These are phyloP conservation scores for Nebria salina DNA, from an alignment of 2,888 invertebrate genomes.

Conservation along the genomic window DNA sequence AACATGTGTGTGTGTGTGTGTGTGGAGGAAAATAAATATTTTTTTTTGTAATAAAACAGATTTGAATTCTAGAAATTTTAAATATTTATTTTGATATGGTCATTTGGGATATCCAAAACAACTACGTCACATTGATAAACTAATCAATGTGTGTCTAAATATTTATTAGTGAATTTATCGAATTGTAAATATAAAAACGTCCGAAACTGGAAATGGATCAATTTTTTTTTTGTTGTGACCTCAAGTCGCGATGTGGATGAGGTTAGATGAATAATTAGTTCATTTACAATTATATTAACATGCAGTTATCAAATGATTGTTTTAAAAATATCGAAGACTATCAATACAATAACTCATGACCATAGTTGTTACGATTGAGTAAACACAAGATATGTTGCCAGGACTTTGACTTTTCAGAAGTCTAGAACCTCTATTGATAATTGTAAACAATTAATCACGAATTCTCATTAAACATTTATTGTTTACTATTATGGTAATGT, in stretches of 20 bases:
- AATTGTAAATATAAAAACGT: background rate
- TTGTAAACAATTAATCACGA: background rate
- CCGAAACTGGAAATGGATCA: background rate
- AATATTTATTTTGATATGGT: conserved; percentile 3
- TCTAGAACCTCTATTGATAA: background rate
- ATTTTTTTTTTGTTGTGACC: background rate
- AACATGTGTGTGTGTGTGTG: no score
- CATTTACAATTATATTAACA: background rate
- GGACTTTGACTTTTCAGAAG: background rate
- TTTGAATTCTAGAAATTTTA: background rate
- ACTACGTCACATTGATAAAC: background rate
- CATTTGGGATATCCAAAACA: background rate
- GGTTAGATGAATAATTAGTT: background rate
- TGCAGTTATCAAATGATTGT: background rate
- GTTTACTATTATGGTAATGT: background rate
- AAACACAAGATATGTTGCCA: background rate
- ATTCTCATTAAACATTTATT: background rate
- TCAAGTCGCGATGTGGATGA: background rate
- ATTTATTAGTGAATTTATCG: background rate
- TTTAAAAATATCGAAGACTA: background rate
- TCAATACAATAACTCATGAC: background rate
- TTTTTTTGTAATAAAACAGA: no score
- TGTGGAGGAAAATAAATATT: no score
- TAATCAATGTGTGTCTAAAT: background rate
- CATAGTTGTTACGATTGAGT: background rate